Conservation (phyloP, 2,113 vertebrate species). For the Plestiodon gilberti region DNA sequence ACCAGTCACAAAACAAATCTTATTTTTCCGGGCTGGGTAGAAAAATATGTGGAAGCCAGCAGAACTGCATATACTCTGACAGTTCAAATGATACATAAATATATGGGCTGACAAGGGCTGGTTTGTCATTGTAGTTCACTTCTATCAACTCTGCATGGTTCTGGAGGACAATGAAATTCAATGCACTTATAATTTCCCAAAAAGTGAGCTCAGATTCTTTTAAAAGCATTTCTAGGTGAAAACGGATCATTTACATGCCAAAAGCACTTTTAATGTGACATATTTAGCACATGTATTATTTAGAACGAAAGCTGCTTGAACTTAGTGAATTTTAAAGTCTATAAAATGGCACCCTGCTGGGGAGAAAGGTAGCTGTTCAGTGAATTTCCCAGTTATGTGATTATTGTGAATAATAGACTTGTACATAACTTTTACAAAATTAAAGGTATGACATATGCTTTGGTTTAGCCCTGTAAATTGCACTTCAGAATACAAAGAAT, state of each 20-base stretch:
- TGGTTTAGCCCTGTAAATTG: conserved; percentile 79
- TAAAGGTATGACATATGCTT: conserved; percentile 89
- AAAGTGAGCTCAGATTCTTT: conserved; percentile 83
- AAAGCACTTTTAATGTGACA: conserved; percentile 93
- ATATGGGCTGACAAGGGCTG: conserved; percentile 83
- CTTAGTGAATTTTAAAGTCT: conserved; percentile 93
- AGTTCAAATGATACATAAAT: conserved; percentile 85
- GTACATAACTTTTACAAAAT: conserved; percentile 91
- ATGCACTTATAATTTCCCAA: conserved; percentile 85
- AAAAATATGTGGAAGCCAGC: conserved; percentile 79
- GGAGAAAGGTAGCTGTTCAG: conserved; percentile 91
- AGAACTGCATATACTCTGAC: conserved; percentile 80
- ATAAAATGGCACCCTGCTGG: conserved; percentile 94
- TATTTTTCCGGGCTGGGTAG: conserved; percentile 61
- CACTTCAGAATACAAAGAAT: conserved; percentile 79
- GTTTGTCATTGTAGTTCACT: conserved; percentile 82
- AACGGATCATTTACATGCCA: conserved; percentile 91
- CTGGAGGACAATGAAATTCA: conserved; percentile 86
- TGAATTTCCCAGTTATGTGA: conserved; percentile 91
- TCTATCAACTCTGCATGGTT: conserved; percentile 84
- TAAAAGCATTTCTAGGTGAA: conserved; percentile 87
- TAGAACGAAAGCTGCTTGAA: conserved; percentile 91
- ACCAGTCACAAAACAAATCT: conserved; percentile 49
- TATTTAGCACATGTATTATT: conserved; percentile 96
- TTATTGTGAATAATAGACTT: conserved; percentile 98